Conservation (phyloP, 2,113 vertebrate genomes). For the Pollachius pollachius region DNA sequence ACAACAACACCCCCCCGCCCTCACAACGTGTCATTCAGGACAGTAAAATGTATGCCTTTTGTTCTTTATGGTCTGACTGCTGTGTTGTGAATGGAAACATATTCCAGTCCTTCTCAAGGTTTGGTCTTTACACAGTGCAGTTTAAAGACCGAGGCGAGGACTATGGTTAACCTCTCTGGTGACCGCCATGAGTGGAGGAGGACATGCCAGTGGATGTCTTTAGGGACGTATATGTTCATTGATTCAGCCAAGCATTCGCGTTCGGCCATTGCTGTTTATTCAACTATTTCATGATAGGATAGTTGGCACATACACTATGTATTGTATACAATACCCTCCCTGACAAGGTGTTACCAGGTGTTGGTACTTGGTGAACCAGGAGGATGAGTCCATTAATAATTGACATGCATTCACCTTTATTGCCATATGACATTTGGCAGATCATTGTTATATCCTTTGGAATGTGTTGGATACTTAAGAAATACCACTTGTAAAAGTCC, state of each 20-base stretch:
- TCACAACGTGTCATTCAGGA: too few species aligned
- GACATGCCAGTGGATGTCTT: slow-evolving; percentile 56
- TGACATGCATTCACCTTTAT: too few species aligned
- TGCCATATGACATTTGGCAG: too few species aligned
- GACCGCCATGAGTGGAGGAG: slow-evolving; percentile 44
- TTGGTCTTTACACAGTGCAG: slow-evolving; percentile 47
- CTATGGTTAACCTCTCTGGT: slow-evolving; percentile 47
- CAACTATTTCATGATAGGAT: slow-evolving; percentile 26
- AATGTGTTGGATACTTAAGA: too few species aligned
- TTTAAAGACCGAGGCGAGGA: slow-evolving; percentile 19
- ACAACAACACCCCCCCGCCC: too few species aligned
- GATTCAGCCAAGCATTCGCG: slow-evolving; percentile 35
- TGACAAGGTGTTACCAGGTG: too few species aligned
- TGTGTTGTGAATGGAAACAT: background rate
- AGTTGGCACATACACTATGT: background rate
- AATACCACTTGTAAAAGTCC: too few species aligned
- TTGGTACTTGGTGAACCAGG: too few species aligned
- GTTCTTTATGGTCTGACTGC: too few species aligned
- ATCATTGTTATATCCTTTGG: too few species aligned
- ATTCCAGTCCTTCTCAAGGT: slow-evolving; percentile 11
- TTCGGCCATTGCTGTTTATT: slow-evolving; percentile 38
- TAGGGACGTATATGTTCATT: slow-evolving; percentile 35
- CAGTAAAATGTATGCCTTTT: too few species aligned
- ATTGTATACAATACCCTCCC: background rate
- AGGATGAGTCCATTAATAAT: too few species aligned